Conservation (phyloP, 2,113 vertebrate species). For the Ochotona princeps region DNA sequence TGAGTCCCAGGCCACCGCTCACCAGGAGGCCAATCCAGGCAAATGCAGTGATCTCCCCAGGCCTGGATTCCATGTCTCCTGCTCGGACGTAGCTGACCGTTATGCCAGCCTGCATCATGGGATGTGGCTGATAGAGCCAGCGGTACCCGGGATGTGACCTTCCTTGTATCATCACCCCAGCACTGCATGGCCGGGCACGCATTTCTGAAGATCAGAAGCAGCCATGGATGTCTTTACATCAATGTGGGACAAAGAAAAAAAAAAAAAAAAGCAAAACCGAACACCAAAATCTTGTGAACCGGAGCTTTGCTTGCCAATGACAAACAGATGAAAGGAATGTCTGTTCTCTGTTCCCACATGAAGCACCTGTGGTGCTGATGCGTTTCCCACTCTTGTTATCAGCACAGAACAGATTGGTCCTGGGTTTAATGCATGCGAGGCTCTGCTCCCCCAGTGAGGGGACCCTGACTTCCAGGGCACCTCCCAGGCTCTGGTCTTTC, state of each 20-base stretch:
- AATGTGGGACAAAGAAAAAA: no score
- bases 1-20: not conserved
- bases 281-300: not conserved
- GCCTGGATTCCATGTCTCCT: not conserved
- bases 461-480: not conserved
- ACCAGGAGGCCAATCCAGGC: not conserved
- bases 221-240: slow-evolving; percentile 7
- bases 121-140: not conserved
- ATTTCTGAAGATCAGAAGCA: not conserved
- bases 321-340: not conserved
- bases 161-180: not conserved
- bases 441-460: not conserved
- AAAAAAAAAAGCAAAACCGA: not conserved
- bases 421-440: not conserved
- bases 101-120: not conserved
- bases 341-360: not conserved
- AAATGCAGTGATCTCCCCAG: not conserved
- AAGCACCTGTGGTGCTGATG: not conserved
- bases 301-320: not conserved
- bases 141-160: rapidly evolving
- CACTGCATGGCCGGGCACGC: not conserved
- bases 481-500: slow-evolving; percentile 19
- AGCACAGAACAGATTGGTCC: not conserved
- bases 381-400: not conserved
- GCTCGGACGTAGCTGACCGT: not conserved